Percentiles rank a stretch among this genome's conserved stretches.
Evolutionary conservation across 2,797 vertebrate species (phyloP).

Genomic region (Lutjanus campechanus): DNA sequence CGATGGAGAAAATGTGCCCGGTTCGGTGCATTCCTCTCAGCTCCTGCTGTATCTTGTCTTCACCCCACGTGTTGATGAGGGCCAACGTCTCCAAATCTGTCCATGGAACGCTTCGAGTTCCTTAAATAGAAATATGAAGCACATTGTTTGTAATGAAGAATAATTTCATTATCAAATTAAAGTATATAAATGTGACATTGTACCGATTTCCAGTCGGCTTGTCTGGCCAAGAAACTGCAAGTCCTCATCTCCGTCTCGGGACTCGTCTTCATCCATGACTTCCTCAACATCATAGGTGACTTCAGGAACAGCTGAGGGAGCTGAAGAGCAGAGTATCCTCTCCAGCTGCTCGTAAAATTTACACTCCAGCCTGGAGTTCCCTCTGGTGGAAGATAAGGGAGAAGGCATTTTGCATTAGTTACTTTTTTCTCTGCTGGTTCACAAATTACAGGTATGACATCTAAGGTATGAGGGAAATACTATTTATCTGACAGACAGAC

Average conservation of each 20-base stretch:
- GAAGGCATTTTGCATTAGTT: background rate
- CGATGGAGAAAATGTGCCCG: conserved; percentile 77
- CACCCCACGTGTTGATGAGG: conserved; percentile 83
- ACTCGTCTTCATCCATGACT: conserved; percentile 67
- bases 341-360: conserved; percentile 79
- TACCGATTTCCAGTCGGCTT: conserved; percentile 69
- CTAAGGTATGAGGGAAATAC: background rate
- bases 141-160: background rate
- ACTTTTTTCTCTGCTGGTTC: background rate
- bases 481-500: background rate
- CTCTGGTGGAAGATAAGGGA: conserved; percentile 50
- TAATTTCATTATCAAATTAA: no score
- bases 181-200: background rate
- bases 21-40: conserved; percentile 77
- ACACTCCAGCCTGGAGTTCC: conserved; percentile 72
- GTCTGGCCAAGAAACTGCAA: conserved; percentile 72
- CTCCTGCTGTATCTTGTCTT: conserved; percentile 77
- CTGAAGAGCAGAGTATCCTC: conserved; percentile 63
- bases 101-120: conserved; percentile 81
- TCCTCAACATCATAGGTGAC: conserved; percentile 73
- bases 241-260: conserved; percentile 69
- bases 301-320: conserved; percentile 62
- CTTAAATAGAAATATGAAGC: conserved; percentile 40
- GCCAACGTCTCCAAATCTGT: conserved; percentile 81
- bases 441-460: background rate